These are phyloP conservation scores for Luscinia megarhynchos DNA, from an alignment of 2,797 vertebrate genomes.

Conservation along the genomic window DNA sequence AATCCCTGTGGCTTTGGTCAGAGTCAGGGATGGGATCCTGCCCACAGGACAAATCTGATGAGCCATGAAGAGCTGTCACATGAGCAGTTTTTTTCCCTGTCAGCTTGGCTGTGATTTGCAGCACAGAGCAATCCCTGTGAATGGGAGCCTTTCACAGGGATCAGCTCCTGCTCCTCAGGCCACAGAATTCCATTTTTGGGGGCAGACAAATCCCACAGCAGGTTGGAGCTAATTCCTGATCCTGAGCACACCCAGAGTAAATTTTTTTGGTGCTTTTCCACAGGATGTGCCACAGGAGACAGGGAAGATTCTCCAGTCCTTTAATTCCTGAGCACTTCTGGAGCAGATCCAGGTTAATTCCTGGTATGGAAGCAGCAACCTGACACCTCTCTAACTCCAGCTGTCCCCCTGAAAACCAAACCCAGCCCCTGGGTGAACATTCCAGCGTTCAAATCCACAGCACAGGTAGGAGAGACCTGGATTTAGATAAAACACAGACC, in stretches of 20 bases:
- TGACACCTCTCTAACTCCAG: background rate
- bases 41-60: background rate
- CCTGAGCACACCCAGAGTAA: background rate
- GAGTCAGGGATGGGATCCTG: background rate
- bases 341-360: background rate
- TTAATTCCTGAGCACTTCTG: background rate
- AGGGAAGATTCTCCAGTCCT: too few relatives aligned
- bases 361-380: background rate
- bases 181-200: background rate
- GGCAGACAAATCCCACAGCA: background rate
- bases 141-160: background rate
- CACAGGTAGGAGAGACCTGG: background rate
- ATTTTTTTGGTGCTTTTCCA: background rate
- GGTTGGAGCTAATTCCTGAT: background rate
- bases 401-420: background rate
- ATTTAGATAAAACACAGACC: background rate
- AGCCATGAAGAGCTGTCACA: background rate
- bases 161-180: background rate
- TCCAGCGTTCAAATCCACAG: rapidly evolving
- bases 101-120: background rate
- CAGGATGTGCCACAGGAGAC: background rate
- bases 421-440: background rate
- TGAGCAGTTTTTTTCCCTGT: background rate
- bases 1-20: background rate
- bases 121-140: background rate